Base-by-base conservation (phyloP, 2,888 invertebrate genomes). In the Tinea trinotella region DNA sequence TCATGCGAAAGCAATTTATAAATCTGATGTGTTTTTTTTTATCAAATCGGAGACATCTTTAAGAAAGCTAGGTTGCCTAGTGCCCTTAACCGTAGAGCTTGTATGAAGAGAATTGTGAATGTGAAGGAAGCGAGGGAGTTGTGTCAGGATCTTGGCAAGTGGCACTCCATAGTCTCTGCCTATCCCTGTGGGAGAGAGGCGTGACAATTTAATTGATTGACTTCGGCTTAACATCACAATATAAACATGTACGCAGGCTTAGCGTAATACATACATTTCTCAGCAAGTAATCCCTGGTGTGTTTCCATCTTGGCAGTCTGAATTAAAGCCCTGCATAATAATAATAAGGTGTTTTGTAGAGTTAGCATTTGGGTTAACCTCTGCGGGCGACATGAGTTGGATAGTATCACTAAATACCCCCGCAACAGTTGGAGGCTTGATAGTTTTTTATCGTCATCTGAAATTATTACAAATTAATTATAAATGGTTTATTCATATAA, bases 351-450 rank as follows among this genome's bases (percentile, higher is more conserved):
- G 46, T 80, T 72, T 1, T 69, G 65, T 1, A 86, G 87, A 56
- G 87, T 76, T 44, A 94, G 76, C 19, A 92, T 75, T 5, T 76
- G 66, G 19, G 88, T 85, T 13, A 93, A 75, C 57, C 88, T 86
- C 61, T 88, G 81, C 46, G 74, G 71, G 12, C 82, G 71, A 5
- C 87, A 87, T 53, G 24, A 58, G 44, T 58, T 58, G 57, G 67
- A 59, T 59, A 94, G 72, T 53, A 90, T 71, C 53, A 78, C 72
- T 9, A 93, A 64, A 69, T 93, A 92, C 2, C 93, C 93, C 58
- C 89, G 87, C 0, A 94, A 61, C 52, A 91, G 87, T 63, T 90
- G 88, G 49, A 94, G 69, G 3, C 88, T 87, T 0, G 88, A 76
- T 18, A 90, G 66, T 67, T 93, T 93, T 60, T 90, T 87, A 1